Percentiles rank a stretch among this genome's conserved stretches.
phyloP scores from a whole-genome alignment of 2,797 vertebrate species.

The Tolypeutes matacus region DNA sequence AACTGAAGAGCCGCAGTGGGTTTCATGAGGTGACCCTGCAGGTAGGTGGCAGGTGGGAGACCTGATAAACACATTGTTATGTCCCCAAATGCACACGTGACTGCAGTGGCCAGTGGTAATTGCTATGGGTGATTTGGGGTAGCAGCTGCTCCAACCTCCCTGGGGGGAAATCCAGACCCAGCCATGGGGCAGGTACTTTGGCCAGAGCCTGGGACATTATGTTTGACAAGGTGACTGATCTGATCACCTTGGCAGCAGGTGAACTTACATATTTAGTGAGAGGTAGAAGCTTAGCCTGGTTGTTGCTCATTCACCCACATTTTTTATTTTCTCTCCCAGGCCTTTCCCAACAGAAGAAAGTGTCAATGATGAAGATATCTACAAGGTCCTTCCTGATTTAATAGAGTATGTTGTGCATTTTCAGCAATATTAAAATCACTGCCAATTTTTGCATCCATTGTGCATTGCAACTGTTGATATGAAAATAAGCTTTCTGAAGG shows the following conservation, averaged over 20 bases:
- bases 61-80: background rate
- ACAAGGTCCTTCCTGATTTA: slow-evolving; percentile 97
- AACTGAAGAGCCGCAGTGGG: background rate
- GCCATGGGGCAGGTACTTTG: background rate
- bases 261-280: background rate
- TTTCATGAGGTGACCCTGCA: background rate
- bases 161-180: background rate
- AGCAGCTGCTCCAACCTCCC: background rate
- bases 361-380: slow-evolving; percentile 95
- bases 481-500: background rate
- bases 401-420: slow-evolving; percentile 93
- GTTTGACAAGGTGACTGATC: background rate
- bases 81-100: background rate
- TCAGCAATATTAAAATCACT: slow-evolving; percentile 15
- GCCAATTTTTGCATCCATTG: background rate
- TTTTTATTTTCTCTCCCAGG: slow-evolving; percentile 85
- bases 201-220: background rate
- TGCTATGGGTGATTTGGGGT: background rate
- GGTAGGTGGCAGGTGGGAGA: background rate
- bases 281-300: background rate
- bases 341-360: slow-evolving; percentile 97
- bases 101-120: background rate
- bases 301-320: background rate
- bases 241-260: background rate
- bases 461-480: background rate